Evolutionary conservation across 2,797 vertebrate species (phyloP).

Genomic region (Nothura maculosa): DNA sequence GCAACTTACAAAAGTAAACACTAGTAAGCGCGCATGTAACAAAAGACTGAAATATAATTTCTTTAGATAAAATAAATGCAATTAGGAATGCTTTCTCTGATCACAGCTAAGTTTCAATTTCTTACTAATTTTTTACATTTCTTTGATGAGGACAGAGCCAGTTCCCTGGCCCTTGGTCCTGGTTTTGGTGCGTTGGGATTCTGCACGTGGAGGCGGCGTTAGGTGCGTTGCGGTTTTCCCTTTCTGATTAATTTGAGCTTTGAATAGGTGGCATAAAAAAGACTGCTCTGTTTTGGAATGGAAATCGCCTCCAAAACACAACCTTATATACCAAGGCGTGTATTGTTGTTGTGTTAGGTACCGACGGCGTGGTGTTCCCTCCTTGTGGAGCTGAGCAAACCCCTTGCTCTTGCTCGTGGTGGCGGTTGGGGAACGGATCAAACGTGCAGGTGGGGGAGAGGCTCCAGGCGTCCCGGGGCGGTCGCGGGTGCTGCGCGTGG

Average conservation of each 20-base stretch:
- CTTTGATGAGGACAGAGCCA: not conserved
- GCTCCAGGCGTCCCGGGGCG: not conserved
- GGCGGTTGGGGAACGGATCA: constrained; percentile 48
- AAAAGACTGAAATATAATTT: constrained; percentile 65
- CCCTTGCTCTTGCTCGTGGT: constrained; percentile 56
- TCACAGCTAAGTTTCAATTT: constrained; percentile 55
- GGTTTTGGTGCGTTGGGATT: constrained; percentile 28
- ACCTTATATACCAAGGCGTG: no score
- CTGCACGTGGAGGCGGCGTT: not conserved
- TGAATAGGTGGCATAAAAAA: not conserved
- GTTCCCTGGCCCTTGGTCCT: constrained; percentile 55
- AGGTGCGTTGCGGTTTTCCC: not conserved
- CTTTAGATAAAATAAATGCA: constrained; percentile 69
- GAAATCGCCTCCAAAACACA: constrained; percentile 27
- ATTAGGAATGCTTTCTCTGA: constrained; percentile 70
- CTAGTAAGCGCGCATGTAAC: constrained; percentile 50
- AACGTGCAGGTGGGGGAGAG: not conserved
- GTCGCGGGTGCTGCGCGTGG: not conserved
- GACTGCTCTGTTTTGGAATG: not conserved
- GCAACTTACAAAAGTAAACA: constrained; percentile 74
- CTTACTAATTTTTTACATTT: constrained; percentile 59
- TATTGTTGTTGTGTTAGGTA: no score
- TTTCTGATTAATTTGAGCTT: constrained; percentile 14
- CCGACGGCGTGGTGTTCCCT: not conserved
- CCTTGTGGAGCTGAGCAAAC: constrained; percentile 27